phyloP scores from a whole-genome alignment of 2,797 vertebrate species.

The Acrocephalus scirpaceus region DNA sequence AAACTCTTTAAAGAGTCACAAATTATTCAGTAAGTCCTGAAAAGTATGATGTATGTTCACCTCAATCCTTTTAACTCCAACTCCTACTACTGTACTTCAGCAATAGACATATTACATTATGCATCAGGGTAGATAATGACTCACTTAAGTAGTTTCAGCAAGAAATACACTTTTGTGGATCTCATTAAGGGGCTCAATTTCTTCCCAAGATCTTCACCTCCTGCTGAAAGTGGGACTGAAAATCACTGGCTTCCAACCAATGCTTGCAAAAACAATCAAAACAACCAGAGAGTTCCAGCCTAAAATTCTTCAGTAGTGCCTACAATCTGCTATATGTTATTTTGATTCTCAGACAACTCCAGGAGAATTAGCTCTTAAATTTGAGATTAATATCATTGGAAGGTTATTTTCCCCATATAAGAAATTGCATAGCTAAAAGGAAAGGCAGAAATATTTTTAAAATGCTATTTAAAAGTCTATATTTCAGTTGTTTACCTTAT shows the following conservation, averaged over 20 bases:
- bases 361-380: neutral
- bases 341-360: neutral
- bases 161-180: conserved; percentile 14
- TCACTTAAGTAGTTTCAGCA: conserved; percentile 1
- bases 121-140: neutral
- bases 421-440: neutral
- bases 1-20: conserved; percentile 36
- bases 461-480: neutral
- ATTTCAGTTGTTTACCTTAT: neutral
- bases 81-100: neutral
- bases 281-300: neutral
- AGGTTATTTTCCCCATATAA: neutral
- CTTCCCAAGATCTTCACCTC: neutral
- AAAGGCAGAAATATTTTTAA: neutral
- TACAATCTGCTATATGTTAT: neutral
- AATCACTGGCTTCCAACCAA: neutral
- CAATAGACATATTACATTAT: neutral
- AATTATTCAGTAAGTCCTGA: neutral
- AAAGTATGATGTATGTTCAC: conserved; percentile 7
- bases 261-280: neutral
- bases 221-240: neutral
- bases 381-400: neutral
- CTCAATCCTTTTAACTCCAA: conserved; percentile 34
- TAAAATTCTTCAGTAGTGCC: neutral
- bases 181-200: neutral